phyloP scores from a whole-genome alignment of 2,113 vertebrate species.

The Rhineura floridana region DNA sequence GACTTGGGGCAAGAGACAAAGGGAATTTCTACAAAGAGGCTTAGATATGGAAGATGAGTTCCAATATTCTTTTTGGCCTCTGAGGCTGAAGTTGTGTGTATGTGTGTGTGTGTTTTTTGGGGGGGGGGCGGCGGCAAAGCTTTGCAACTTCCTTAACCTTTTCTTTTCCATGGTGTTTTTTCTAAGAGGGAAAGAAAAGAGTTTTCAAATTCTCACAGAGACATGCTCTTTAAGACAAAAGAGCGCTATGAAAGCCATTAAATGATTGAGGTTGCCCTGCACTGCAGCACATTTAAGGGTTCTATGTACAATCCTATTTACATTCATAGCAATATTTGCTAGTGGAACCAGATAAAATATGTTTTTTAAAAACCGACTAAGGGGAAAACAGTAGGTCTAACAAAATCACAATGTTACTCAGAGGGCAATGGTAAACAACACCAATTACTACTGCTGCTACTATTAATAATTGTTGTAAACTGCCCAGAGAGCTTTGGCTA shows the following conservation, averaged over 20 bases:
- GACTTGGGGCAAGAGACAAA: slow-evolving; percentile 97
- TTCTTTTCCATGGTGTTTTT: slow-evolving; percentile 56
- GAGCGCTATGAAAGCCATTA: not conserved
- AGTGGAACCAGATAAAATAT: not conserved
- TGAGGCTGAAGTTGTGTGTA: slow-evolving; percentile 38
- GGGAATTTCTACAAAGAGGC: slow-evolving; percentile 86
- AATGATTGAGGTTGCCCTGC: slow-evolving; percentile 16
- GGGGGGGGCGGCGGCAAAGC: slow-evolving; percentile 50
- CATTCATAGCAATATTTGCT: not conserved
- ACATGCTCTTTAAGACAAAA: slow-evolving; percentile 9
- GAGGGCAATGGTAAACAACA: not conserved
- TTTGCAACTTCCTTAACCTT: slow-evolving; percentile 71
- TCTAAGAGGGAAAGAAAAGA: slow-evolving; percentile 40
- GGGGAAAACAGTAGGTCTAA: slow-evolving; percentile 8
- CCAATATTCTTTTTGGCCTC: slow-evolving; percentile 79
- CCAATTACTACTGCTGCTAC: not conserved
- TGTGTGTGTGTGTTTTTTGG: slow-evolving; percentile 2
- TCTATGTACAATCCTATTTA: rapidly evolving
- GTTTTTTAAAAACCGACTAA: slow-evolving; percentile 16
- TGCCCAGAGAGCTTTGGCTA: no score
- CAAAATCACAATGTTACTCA: not conserved
- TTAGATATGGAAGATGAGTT: slow-evolving; percentile 89
- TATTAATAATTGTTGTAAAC: no score
- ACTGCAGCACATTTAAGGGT: slow-evolving; percentile 26
- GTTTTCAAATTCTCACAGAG: slow-evolving; percentile 69